These are phyloP conservation scores for Poeciliopsis paucimaculata DNA, from an alignment of 2,797 vertebrate genomes.

Conservation along the genomic window DNA sequence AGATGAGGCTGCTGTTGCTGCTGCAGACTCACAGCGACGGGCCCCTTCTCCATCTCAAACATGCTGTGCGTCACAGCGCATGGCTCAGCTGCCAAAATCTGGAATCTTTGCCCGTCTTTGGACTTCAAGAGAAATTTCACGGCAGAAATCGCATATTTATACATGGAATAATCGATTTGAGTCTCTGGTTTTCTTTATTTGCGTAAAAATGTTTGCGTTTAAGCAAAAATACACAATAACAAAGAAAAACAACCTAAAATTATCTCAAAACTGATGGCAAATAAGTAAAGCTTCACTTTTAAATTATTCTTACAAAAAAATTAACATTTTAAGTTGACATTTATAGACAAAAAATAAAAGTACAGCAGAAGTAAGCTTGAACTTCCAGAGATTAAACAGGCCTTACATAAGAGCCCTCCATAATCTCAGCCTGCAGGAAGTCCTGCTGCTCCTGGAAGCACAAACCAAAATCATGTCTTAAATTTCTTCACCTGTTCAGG, in stretches of 20 bases:
- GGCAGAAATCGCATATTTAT: neutral
- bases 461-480: neutral
- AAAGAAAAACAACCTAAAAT: neutral
- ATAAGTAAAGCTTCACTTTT: neutral
- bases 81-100: neutral
- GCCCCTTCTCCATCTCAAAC: conserved; percentile 13
- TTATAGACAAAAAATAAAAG: neutral
- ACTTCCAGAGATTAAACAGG: conserved; percentile 61
- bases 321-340: neutral
- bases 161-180: neutral
- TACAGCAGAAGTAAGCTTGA: conserved; percentile 27
- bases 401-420: conserved; percentile 67
- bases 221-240: neutral
- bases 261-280: neutral
- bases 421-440: conserved; percentile 67
- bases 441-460: conserved; percentile 10
- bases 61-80: conserved; percentile 16
- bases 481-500: conserved; percentile 14
- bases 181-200: neutral
- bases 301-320: neutral
- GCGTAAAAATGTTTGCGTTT: neutral
- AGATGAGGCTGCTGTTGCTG: conserved; percentile 17
- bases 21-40: conserved; percentile 32
- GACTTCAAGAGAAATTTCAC: neutral
- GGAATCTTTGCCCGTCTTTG: neutral